These are phyloP conservation scores for Platycheirus rosarum DNA, from an alignment of 2,888 invertebrate species.

Conservation along the genomic window DNA sequence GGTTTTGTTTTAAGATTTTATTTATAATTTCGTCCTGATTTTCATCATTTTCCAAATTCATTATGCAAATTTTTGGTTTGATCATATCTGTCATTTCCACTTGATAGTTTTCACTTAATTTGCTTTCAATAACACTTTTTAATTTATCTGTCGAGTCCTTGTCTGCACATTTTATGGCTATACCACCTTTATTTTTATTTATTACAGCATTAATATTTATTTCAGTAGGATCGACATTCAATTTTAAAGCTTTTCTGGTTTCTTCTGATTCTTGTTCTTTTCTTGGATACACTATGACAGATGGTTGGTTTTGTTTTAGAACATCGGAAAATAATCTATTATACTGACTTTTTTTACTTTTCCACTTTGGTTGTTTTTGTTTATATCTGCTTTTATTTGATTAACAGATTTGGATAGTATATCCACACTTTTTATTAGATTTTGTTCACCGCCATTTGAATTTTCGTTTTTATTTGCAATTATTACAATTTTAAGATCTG, in stretches of 20 bases:
- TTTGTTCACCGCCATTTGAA: neutral
- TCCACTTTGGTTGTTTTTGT: constrained; percentile 21
- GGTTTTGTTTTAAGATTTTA: constrained; percentile 20
- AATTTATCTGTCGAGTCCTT: constrained; percentile 19
- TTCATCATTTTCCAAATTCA: constrained; percentile 19
- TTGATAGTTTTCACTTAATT: constrained; percentile 8
- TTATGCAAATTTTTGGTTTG: constrained; percentile 10
- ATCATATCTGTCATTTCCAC: constrained; percentile 4
- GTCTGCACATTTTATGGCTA: constrained; percentile 23
- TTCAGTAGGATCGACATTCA: constrained; percentile 16
- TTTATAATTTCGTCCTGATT: constrained; percentile 20
- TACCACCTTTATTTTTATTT: constrained; percentile 14
- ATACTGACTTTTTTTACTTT: constrained; percentile 8
- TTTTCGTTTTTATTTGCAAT: constrained; percentile 9
- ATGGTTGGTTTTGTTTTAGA: constrained; percentile 19
- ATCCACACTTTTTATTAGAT: constrained; percentile 3
- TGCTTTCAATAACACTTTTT: constrained; percentile 23
- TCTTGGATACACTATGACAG: constrained; percentile 11
- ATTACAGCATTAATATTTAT: constrained; percentile 6
- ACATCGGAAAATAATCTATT: constrained; percentile 17
- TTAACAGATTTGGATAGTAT: constrained; percentile 3
- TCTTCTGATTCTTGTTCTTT: constrained; percentile 21
- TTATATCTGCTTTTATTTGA: constrained; percentile 8
- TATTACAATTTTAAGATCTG: constrained; percentile 5
- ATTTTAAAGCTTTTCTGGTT: constrained; percentile 19